Base-by-base conservation (phyloP, 2,797 vertebrate species). In the Argyrosomus regius region DNA sequence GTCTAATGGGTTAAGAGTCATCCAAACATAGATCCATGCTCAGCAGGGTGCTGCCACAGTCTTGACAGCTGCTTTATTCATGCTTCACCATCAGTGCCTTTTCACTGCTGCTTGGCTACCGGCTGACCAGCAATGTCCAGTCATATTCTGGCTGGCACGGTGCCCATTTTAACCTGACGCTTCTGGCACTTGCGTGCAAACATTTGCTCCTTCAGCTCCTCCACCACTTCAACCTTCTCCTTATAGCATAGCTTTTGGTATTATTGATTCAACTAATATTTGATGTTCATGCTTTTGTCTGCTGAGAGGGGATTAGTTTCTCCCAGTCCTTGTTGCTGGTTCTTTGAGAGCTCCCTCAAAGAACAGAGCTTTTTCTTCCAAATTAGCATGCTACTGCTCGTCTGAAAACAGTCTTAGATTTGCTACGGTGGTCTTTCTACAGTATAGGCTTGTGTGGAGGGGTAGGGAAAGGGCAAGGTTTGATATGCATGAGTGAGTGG, bases 401-500 rank as follows among this genome's bases (percentile, higher is more conserved):
- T 48, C 22, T 67, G 78, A 53, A 61, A 50, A 50, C n/a, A 43
- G 48, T 60, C 54, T 69, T n/a, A 61, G 35, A 41, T 75, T 61
- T 68, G 45, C 45, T 10, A 1, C 11, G 10, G 17, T 62, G 7
- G 46, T 60, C 16, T 46, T 50, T 63, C 50, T 28, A 35, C 35
- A 35, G 7, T 35, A 6, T 39, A 20, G 41, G 50, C 76, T 57
- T 20, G 35, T 52, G 65, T 54, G 31, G 28, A 26, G 50, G n/a
- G 11, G 41, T 14, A 53, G 16, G 2, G 28, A 39, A 3, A 16
- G 41, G 18, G 13, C 22, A 52, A 7, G 7, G 56, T 60, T 78
- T 65, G 64, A 77, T 76, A 77, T 71, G 85, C 68, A 28, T 28
- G 78, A 57, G 58, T 24, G 62, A 64, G 60, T 52, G 46, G 18